phyloP scores from a whole-genome alignment of 2,113 vertebrate genomes.

The Gobius niger region DNA sequence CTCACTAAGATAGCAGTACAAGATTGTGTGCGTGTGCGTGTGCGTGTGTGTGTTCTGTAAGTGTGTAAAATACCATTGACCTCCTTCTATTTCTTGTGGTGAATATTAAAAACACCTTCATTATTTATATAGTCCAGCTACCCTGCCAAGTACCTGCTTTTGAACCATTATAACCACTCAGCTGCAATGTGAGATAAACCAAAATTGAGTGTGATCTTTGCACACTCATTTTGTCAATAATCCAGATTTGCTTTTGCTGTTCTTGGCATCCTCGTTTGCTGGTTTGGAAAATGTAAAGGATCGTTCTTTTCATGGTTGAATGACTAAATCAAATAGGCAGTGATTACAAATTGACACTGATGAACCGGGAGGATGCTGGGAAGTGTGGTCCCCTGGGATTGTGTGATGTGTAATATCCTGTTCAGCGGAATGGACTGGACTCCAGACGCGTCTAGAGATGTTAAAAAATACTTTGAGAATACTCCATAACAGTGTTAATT shows the following conservation, averaged over 20 bases:
- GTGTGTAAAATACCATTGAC: neutral
- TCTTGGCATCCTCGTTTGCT: slow-evolving; percentile 49
- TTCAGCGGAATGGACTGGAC: slow-evolving; percentile 8
- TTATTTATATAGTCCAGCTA: slow-evolving; percentile 18
- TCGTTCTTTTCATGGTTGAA: slow-evolving; percentile 25
- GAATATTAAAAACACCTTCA: slow-evolving; percentile 20
- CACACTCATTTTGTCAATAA: slow-evolving; percentile 65
- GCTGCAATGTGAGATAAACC: slow-evolving; percentile 45
- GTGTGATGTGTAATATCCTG: slow-evolving; percentile 5
- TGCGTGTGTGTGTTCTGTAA: too few species aligned
- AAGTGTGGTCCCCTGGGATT: neutral
- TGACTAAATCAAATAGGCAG: slow-evolving; percentile 46
- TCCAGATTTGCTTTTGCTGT: slow-evolving; percentile 42
- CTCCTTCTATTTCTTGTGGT: neutral
- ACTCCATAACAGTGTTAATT: too few species aligned
- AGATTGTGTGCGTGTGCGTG: too few species aligned
- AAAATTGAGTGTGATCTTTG: slow-evolving; percentile 46
- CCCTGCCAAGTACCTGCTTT: slow-evolving; percentile 51
- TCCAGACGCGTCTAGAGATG: neutral
- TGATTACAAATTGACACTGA: slow-evolving; percentile 15
- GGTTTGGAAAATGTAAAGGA: slow-evolving; percentile 32
- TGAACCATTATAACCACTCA: slow-evolving; percentile 40
- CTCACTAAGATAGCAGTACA: too few species aligned
- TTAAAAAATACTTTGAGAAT: neutral
- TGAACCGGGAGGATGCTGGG: slow-evolving; percentile 15